Base-by-base conservation (phyloP, 2,113 vertebrate genomes). In the Rostratula benghalensis region DNA sequence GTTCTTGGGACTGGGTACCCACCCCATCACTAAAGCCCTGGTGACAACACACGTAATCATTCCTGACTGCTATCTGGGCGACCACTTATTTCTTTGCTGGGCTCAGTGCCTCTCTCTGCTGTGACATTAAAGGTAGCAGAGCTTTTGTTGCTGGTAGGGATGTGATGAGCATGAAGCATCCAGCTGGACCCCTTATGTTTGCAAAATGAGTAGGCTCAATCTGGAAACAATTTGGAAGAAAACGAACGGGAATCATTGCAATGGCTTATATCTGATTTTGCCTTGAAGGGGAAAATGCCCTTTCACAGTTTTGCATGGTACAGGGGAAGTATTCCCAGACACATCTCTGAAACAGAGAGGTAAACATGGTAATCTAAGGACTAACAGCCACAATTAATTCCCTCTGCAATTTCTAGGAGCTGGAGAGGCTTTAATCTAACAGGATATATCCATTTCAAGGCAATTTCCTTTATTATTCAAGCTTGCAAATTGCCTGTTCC, bases 401-500 rank as follows among this genome's bases (percentile, higher is more conserved):
- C 39, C 31, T 83, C 67, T 35, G 68, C 84, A 81, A 37, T 69
- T 95, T 80, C 81, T 88, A 77, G 83, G 75, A 69, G 46, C 68
- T 74, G 57, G 35, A 81, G 70, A 81, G 48, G 85, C 67, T 94
- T 96, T 91, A 41, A 91, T 81, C 88, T 89, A 39, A 2, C 60
- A 81, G 80, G 65, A 76, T 50, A 81, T 90, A 96, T 76, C 64
- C 57, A 77, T 94, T 93, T 67, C 24, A 28, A 91, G 45, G 87
- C 94, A 95, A 97, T 95, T 96, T 94, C 94, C 85, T 90, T 78
- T 74, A 82, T 95, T 94, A 94, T 74, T 71, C 80, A 83, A 73
- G 65, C 79, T 71, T 90, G 65, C 59, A 93, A 94, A 97, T 92
- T 96, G 75, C 60, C 82, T 95, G 33, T 46, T 91, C 82, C 71